Conservation (phyloP, 2,888 invertebrate species). For the Caenorhabditis drosophilae region DNA sequence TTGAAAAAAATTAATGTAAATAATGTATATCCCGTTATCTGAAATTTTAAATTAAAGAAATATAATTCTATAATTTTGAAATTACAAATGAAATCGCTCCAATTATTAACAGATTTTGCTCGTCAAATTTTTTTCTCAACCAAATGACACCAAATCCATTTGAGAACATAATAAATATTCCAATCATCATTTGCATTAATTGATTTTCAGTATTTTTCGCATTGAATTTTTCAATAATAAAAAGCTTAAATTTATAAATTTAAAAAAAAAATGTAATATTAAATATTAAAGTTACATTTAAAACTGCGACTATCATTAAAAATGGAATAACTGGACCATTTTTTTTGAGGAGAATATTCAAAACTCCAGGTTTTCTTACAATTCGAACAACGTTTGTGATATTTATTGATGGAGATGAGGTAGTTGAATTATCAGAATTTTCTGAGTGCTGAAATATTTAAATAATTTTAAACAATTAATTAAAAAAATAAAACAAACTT, state of each 20-base stretch:
- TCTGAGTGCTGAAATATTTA: too few relatives aligned
- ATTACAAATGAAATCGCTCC: constrained; percentile 51
- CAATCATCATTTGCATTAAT: constrained; percentile 53
- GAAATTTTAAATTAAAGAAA: constrained; percentile 4
- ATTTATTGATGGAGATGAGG: constrained; percentile 12
- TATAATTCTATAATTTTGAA: background rate
- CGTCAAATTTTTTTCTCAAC: constrained; percentile 50
- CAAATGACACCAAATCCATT: constrained; percentile 59
- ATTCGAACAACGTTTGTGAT: constrained; percentile 38
- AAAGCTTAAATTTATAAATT: constrained; percentile 41
- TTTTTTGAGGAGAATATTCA: constrained; percentile 53
- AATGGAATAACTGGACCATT: constrained; percentile 50
- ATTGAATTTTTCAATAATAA: constrained; percentile 55
- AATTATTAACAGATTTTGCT: constrained; percentile 48
- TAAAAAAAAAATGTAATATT: background rate
- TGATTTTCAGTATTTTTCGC: constrained; percentile 45
- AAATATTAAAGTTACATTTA: constrained; percentile 37
- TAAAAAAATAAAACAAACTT: too few relatives aligned
- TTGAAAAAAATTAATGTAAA: constrained; percentile 45
- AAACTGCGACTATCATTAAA: constrained; percentile 43
- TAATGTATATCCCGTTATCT: constrained; percentile 37
- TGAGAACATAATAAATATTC: constrained; percentile 52
- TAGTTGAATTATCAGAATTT: too few relatives aligned
- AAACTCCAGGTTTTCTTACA: constrained; percentile 43
- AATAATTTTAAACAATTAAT: too few relatives aligned